Conservation (phyloP, 2,888 invertebrate genomes). For the Heliconius ethilla region DNA sequence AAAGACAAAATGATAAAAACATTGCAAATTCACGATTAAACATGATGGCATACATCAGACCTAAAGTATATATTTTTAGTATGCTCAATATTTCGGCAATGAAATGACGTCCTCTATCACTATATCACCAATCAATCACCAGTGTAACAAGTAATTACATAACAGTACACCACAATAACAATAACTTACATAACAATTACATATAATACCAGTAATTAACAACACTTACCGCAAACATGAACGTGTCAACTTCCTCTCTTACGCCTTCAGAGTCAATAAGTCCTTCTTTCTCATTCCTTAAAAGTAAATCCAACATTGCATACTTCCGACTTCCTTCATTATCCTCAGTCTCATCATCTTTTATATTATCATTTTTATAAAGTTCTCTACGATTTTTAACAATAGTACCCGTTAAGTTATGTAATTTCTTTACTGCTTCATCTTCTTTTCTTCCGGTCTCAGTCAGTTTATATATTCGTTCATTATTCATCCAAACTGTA, state of each 20-base stretch:
- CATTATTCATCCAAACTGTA: constrained; percentile 38
- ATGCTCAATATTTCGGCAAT: no score
- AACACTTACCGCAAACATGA: constrained; percentile 82
- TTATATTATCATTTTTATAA: constrained; percentile 44
- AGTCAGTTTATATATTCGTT: constrained; percentile 34
- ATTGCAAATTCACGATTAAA: no score
- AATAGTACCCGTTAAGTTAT: constrained; percentile 76
- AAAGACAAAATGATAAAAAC: no score
- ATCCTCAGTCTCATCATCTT: constrained; percentile 35
- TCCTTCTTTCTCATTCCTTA: constrained; percentile 81
- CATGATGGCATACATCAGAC: no score
- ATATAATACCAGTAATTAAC: neutral
- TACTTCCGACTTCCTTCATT: constrained; percentile 61
- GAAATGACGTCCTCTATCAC: no score
- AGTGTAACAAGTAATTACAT: no score
- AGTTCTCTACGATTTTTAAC: constrained; percentile 65
- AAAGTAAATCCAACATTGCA: constrained; percentile 84
- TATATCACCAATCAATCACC: no score
- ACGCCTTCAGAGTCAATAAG: constrained; percentile 82
- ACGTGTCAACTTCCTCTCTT: constrained; percentile 86
- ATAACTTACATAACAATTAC: no score
- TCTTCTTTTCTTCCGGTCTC: constrained; percentile 33
- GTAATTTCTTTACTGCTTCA: constrained; percentile 67
- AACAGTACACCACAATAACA: no score
- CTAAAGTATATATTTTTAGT: no score